Base-by-base conservation (phyloP, 2,797 vertebrate species). In the Platalea minor region DNA sequence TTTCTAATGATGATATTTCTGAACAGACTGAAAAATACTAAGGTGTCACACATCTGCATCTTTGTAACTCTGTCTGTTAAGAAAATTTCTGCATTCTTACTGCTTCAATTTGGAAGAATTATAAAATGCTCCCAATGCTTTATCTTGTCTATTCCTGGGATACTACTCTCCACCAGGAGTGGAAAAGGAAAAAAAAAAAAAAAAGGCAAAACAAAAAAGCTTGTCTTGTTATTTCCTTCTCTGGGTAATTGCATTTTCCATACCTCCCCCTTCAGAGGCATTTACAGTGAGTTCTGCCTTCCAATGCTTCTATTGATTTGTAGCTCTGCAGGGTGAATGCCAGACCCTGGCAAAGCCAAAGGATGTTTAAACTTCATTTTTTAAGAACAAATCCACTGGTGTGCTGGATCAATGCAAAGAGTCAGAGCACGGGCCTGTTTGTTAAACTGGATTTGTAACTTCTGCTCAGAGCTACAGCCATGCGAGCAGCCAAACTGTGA, bases 291-390 rank as follows among this genome's bases (percentile, higher is more conserved):
- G n/a, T 92, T 91, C 93, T 94, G 72, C 53, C 53, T 95, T 94
- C 84, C 86, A 89, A 48, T 35, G 79, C 25, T 94, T 83, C 77
- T 93, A 96, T 94, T 95, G 95, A 96, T 96, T 93, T 94, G 68
- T 64, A 94, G 92, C 88, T 95, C 92, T 95, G 88, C 86, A 77
- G 94, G 86, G 88, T 94, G 95, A 95, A 96, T 92, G 33, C 78
- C 80, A 95, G 88, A 91, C 53, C 63, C 70, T 93, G 53, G 93
- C 84, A 96, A 96, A 96, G 90, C 96, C 96, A 89, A 94, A 93
- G 95, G 84, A 93, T 95, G 86, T 93, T 95, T 94, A 95, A 75
- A 96, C 95, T 96, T 96, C 85, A 80, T 95, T 96, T 94, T 94
- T 95, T 95, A 94, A 92, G 93, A 96, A 92, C 91, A 96, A 94